These are phyloP conservation scores for Amniataba percoides DNA, from an alignment of 2,797 vertebrate species.

Conservation along the genomic window DNA sequence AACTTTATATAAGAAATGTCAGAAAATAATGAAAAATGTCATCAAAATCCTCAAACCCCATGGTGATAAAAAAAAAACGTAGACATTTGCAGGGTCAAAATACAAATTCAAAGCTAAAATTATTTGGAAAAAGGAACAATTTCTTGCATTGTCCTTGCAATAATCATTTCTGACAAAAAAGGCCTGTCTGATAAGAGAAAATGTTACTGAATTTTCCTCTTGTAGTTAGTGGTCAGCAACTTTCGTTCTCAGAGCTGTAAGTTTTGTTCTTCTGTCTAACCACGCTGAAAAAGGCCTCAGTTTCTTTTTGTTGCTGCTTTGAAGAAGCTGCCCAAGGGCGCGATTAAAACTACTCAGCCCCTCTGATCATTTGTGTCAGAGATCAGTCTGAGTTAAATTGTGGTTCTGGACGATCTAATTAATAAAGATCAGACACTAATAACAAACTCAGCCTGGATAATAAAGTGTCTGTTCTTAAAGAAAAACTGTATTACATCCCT, in stretches of 20 bases:
- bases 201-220: background rate
- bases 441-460: constrained; percentile 1
- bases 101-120: too few species aligned
- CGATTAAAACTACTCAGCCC: background rate
- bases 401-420: background rate
- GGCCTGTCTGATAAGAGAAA: background rate
- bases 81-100: too few species aligned
- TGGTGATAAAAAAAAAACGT: too few species aligned
- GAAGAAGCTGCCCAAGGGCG: background rate
- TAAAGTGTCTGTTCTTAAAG: background rate
- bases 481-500: background rate
- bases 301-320: constrained; percentile 5
- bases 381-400: background rate
- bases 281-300: background rate
- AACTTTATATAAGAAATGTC: background rate
- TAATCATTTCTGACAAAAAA: constrained; percentile 8
- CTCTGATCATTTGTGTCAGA: background rate
- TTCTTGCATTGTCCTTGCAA: too few species aligned
- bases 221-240: constrained; percentile 4
- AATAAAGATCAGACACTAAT: background rate
- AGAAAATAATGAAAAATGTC: background rate
- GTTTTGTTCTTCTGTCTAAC: background rate
- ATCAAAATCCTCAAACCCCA: background rate
- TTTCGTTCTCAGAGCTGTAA: background rate
- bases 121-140: background rate